A percentile compares a stretch with the other conserved stretches of the same genome.
These are phyloP conservation scores for Brachionus plicatilis DNA, from an alignment of 1,140 invertebrate species.

Conservation along the genomic window DNA sequence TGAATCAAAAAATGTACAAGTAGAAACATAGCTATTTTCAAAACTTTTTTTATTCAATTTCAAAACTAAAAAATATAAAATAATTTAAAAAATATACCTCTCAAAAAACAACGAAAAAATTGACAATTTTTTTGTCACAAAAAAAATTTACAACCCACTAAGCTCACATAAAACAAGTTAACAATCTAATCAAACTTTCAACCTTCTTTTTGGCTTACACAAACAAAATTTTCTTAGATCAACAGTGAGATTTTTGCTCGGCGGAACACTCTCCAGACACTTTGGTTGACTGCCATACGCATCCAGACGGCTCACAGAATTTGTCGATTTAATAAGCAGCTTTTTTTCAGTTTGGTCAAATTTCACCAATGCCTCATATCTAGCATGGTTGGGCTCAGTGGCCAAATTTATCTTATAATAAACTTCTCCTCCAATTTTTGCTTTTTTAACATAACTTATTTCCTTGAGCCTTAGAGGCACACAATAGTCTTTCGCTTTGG, in stretches of 20 bases:
- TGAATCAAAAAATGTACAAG: too few species aligned
- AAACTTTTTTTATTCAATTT: too few species aligned
- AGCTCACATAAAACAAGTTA: too few species aligned
- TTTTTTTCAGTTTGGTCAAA: conserved; percentile 62
- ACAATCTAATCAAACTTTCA: not conserved
- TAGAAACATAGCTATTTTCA: too few species aligned
- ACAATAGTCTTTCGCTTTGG: conserved; percentile 23
- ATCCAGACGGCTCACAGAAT: conserved; percentile 75
- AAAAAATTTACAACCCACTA: too few species aligned
- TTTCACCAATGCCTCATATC: conserved; percentile 68
- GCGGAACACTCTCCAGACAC: not conserved
- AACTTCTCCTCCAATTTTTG: conserved; percentile 51
- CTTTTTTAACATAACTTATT: not conserved
- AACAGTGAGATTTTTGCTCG: conserved; percentile 1
- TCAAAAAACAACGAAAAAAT: too few species aligned
- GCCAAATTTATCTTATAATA: conserved; percentile 72
- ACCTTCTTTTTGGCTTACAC: not conserved
- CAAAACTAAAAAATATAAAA: too few species aligned
- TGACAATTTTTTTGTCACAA: too few species aligned
- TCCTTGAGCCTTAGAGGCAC: not conserved
- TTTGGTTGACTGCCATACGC: conserved; percentile 63
- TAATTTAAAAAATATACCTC: too few species aligned
- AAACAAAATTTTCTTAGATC: conserved; percentile 37
- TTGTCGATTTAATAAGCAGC: conserved; percentile 65
- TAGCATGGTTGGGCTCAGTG: conserved; percentile 68